Evolutionary conservation across 2,113 vertebrate species (phyloP).

Genomic region (Macaca mulatta): DNA sequence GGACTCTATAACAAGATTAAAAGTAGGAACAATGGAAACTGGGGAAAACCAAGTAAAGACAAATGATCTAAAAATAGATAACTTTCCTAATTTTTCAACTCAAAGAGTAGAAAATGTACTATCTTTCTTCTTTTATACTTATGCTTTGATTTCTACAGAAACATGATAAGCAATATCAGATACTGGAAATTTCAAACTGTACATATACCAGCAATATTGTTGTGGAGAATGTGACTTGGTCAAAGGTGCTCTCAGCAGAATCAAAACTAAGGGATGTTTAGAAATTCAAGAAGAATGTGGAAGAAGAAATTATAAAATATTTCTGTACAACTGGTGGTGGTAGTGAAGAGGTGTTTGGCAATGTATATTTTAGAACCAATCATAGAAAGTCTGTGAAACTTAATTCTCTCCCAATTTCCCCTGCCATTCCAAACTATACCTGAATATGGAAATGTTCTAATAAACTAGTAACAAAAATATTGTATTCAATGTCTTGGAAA

Average conservation of each 20-base stretch:
- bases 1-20: background rate
- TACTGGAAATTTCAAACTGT: background rate
- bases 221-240: background rate
- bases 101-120: background rate
- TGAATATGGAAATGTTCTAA: background rate
- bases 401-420: background rate
- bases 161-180: background rate
- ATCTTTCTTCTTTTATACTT: background rate
- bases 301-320: background rate
- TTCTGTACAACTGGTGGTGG: background rate
- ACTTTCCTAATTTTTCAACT: background rate
- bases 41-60: background rate
- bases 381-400: background rate
- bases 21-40: background rate
- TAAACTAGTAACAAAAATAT: background rate
- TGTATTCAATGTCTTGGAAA: background rate
- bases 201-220: background rate
- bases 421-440: background rate
- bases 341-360: background rate
- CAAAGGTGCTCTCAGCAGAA: background rate
- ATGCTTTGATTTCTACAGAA: background rate
- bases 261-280: background rate
- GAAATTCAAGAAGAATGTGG: background rate
- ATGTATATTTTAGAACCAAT: background rate
- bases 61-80: constrained; percentile 19